Evolutionary conservation across 2,113 vertebrate genomes (phyloP).

Genomic region (Microtus richardsoni): DNA sequence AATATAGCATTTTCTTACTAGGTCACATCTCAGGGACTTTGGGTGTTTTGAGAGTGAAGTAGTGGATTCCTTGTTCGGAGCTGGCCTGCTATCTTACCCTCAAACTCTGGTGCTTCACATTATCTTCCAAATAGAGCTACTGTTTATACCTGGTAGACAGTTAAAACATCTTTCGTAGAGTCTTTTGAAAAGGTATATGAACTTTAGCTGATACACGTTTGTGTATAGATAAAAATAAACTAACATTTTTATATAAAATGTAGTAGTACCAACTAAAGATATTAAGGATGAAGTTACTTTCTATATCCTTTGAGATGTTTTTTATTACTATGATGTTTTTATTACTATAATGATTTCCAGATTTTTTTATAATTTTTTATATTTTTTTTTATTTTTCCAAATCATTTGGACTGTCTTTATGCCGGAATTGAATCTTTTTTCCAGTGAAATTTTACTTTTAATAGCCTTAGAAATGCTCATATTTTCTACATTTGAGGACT

Average conservation of each 20-base stretch:
- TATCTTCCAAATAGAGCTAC: background rate
- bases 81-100: background rate
- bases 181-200: background rate
- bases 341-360: background rate
- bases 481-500: constrained; percentile 26
- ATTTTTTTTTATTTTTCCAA: background rate
- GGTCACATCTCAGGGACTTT: background rate
- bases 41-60: background rate
- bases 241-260: background rate
- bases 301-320: background rate
- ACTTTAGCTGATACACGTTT: constrained; percentile 6
- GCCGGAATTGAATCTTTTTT: background rate
- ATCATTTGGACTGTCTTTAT: constrained; percentile 6
- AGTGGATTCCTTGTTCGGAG: background rate
- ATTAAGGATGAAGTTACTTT: background rate
- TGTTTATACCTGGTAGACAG: background rate
- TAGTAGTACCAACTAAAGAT: background rate
- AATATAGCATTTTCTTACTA: background rate
- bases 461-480: background rate
- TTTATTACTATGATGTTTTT: background rate
- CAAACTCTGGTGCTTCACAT: background rate
- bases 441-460: background rate
- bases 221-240: background rate
- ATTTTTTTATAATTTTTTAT: background rate
- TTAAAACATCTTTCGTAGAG: background rate